Base-by-base conservation (phyloP, 2,797 vertebrate species). In the Emydoidea blandingii region DNA sequence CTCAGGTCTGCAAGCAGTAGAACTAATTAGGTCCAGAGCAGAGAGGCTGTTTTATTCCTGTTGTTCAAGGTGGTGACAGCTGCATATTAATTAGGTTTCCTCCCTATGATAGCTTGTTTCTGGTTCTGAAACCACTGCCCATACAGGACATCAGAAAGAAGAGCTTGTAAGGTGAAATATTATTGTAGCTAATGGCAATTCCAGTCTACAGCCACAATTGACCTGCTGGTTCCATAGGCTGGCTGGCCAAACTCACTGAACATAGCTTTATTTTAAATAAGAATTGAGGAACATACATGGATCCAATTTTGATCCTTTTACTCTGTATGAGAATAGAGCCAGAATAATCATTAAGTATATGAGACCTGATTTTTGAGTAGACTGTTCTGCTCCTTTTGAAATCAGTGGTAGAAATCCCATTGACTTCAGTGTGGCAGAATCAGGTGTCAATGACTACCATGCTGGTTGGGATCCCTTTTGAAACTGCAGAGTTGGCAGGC, bases 311-410 rank as follows among this genome's bases (percentile, higher is more conserved):
- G 5, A 52, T 84, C 37, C 79, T 90, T 95, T 72, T 88, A 78
- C 5, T 72, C 41, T 12, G 25, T 29, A 3, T 83, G 12, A 44
- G 56, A 16, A 53, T 44, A 72, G 34, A 10, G 9, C 16, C 41
- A 2, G 15, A 37, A 85, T 92, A 85, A 57, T 1, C 2, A 57
- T 12, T n/a, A 37, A 1, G 6, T 53, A 27, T 78, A 57, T 4
- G 31, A 37, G 49, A 54, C 31, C 12, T 0, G 0, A 1, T 5
- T 15, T 68, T 2, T 41, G 4, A 34, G 2, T 19, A 34, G 6
- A 47, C 56, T 16, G 27, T 1, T 74, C 84, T 29, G 37, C 25
- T 29, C 44, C 65, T 23, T 29, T 68, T 83, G 41, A 87, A 92
- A 76, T 87, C 47, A 23, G 5, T 34, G 5, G 8, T 81, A 15